Conservation (phyloP, 2,888 invertebrate species). For the Melinopterus prodromus region DNA sequence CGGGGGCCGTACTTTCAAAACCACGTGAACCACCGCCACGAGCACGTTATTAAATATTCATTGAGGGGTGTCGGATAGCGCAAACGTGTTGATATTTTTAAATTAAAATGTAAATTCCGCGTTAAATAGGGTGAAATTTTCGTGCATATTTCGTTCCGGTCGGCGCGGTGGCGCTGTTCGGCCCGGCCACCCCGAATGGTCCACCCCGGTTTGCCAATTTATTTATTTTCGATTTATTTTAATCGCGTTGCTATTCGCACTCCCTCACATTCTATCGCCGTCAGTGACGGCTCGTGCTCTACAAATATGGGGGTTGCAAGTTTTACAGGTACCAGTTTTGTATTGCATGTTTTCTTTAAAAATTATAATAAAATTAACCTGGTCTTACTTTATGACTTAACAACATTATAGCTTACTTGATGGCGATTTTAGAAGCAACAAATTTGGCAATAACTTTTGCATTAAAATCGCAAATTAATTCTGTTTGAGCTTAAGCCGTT, state of each 20-base stretch:
- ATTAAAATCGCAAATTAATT: no score
- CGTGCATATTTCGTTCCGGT: background rate
- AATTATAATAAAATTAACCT: no score
- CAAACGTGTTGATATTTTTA: conserved; percentile 4
- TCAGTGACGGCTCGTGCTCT: no score
- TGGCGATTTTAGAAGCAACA: no score
- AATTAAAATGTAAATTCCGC: conserved; percentile 4
- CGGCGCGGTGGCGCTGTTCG: background rate
- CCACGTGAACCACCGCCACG: background rate
- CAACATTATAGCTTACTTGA: no score
- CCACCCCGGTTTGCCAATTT: background rate
- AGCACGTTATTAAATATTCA: background rate
- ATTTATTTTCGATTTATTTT: conserved; percentile 4
- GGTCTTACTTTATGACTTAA: no score
- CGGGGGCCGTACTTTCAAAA: background rate
- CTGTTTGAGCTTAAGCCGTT: no score
- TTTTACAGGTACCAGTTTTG: no score
- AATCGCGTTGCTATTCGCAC: background rate
- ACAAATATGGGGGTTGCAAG: no score
- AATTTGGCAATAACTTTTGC: no score
- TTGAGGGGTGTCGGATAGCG: conserved; percentile 4
- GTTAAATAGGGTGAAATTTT: background rate
- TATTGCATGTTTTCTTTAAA: no score
- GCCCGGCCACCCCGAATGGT: background rate
- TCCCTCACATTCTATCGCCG: background rate